Evolutionary conservation across 2,797 vertebrate species (phyloP), one percentile per base, ranked within the genome.

Genomic region (Falco columbarius): DNA sequence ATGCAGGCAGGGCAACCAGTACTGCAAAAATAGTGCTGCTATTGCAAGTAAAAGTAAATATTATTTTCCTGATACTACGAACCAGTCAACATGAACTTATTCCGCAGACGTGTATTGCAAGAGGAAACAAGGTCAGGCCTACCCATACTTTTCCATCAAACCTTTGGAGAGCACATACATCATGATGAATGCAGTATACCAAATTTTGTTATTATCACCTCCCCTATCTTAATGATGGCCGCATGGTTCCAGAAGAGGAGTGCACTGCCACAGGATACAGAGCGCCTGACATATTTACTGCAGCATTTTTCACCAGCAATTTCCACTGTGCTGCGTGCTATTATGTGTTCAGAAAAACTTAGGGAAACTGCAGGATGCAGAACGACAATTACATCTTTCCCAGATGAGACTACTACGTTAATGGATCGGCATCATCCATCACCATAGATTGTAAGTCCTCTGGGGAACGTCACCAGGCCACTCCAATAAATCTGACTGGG

Each of bases 261-360:
- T 40, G 66, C 6, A 4, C 51, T 83, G 80, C 80, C 6, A 1
- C 22, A 86, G 73, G 62, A 89, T 86, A 86, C 20, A 79, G 80
- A 93, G 88, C 42, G 34, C 46, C 88, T 96, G 95, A 95, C 93
- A 96, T 89, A 94, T 95, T 97, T 97, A 97, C 92, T 95, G 92
- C 89, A 88, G 81, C 90, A 86, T 93, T 97, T 88, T 95, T 96
- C 95, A 95, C 40, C 88, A 66, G 89, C 81, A 93, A 92, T 97
- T 94, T 92, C 88, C 7, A 0, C 79, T 73, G 82, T 14, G 16
- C 93, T 85, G 59, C 70, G 58, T 46, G 81, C 89, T 86, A 94
- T 86, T 93, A 94, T 24, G 1, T 68, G 90, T 94, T 89, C 91
- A 68, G 84, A 87, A 93, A 91, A 96, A 93, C 92, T 93, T 46